These are phyloP conservation scores for Ormyrus pomaceus DNA, from an alignment of 2,888 invertebrate species.

Conservation along the genomic window DNA sequence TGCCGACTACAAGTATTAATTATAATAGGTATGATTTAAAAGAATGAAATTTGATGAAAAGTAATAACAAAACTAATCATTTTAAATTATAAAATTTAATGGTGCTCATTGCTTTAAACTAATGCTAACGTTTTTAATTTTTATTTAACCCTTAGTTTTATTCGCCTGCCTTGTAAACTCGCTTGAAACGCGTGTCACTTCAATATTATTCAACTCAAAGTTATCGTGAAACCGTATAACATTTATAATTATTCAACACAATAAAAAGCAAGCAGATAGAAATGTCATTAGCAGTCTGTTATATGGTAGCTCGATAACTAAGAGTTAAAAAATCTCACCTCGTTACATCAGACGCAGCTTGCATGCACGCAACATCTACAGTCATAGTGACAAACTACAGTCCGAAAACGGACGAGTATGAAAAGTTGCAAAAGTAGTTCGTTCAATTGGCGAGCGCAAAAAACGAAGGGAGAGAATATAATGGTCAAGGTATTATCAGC, in stretches of 20 bases:
- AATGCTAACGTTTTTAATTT: neutral
- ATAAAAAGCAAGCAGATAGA: neutral
- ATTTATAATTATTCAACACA: no score
- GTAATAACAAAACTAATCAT: neutral
- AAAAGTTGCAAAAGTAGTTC: neutral
- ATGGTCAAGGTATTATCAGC: slow-evolving; percentile 17
- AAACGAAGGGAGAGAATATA: neutral
- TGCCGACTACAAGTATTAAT: slow-evolving; percentile 78
- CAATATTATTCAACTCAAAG: no score
- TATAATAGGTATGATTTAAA: slow-evolving; percentile 78
- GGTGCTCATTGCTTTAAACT: slow-evolving; percentile 21
- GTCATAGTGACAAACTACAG: no score
- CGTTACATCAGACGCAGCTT: slow-evolving; percentile 22
- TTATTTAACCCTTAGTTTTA: no score
- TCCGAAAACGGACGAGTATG: no score
- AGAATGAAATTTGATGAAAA: slow-evolving; percentile 18
- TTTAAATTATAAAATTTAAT: slow-evolving; percentile 37
- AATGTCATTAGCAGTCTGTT: neutral
- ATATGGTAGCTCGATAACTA: neutral
- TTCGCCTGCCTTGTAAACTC: no score
- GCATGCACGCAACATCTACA: neutral
- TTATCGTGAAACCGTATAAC: no score
- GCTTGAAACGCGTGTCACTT: no score
- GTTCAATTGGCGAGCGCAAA: neutral
- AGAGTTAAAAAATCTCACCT: slow-evolving; percentile 21